Evolutionary conservation across 1,140 invertebrate genomes (phyloP).

Genomic region (Drosophila santomea): DNA sequence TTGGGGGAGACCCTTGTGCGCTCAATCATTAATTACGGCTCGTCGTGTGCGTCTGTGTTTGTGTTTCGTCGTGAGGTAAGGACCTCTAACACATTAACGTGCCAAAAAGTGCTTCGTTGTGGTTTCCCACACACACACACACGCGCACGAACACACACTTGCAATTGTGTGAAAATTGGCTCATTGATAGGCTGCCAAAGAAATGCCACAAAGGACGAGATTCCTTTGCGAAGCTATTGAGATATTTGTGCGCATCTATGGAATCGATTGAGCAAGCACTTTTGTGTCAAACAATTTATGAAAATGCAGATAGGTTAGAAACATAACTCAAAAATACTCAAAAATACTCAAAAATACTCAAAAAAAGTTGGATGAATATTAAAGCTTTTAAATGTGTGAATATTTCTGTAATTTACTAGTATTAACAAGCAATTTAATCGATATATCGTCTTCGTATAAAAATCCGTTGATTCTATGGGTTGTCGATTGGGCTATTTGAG

Average conservation of each 20-base stretch:
- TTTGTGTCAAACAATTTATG: conserved; percentile 45
- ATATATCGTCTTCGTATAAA: too few relatives aligned
- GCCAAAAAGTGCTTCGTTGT: conserved; percentile 79
- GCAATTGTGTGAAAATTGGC: conserved; percentile 73
- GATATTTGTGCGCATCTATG: conserved; percentile 8
- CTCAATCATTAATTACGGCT: conserved; percentile 74
- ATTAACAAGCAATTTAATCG: too few relatives aligned
- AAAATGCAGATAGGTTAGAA: conserved; percentile 8
- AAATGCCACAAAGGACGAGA: conserved; percentile 38
- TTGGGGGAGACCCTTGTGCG: conserved; percentile 27
- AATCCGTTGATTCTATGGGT: background rate
- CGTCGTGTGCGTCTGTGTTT: background rate
- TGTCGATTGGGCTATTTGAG: conserved; percentile 21
- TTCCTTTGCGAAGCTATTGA: conserved; percentile 14
- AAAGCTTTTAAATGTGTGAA: background rate
- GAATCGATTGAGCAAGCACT: conserved; percentile 29
- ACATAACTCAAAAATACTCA: background rate
- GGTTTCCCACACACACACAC: conserved; percentile 42
- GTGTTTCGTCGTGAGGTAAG: background rate
- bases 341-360: too few relatives aligned
- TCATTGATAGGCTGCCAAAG: conserved; percentile 63
- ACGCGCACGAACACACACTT: conserved; percentile 4
- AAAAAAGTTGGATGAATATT: background rate
- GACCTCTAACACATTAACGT: conserved; percentile 67
- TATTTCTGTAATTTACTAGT: too few relatives aligned